Evolutionary conservation across 2,113 vertebrate species (phyloP), one percentile per base, ranked within the genome.

Genomic region (Clupea harengus): DNA sequence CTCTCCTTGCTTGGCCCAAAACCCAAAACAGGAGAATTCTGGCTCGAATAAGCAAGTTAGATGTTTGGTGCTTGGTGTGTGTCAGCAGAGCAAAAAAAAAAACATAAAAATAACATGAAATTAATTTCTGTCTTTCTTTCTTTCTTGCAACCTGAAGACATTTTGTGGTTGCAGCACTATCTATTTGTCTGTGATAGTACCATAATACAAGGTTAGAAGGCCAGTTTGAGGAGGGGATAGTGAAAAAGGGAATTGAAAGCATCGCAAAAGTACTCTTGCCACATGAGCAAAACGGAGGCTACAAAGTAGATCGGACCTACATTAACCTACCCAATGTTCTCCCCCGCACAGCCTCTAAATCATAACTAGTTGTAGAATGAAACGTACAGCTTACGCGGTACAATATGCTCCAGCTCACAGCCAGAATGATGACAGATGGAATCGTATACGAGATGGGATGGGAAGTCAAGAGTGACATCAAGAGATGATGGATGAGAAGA

Each of bases 401-500:
- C 81, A 28, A 82, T 60, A 25, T 85, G 80, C 20, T 46, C 50
- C 45, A 28, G 54, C 49, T 85, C 64, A 85, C 52, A 47, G 75
- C 13, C 50, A 32, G n/a, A 46, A 44, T 81, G 54, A 64, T 83
- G 84, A 85, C 45, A 46, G 45, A 82, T 67, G 52, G 81, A 82
- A 45, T 17, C 15, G 25, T 78, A 7, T 46, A 46, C 4, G 22
- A 45, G n/a, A 18, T 22, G 18, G 15, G 57, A 22, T 15, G 78
- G 11, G 54, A 32, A 10, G 44, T 11, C 15, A 82, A 85, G 15
- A 45, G 45, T 44, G 22, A 57, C 32, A n/a, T 9, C n/a, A 72
- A 67, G 25, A 39, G 39, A 28, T 49, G 44, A 60, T 85, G 52
- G 49, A 82, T 85, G 22, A 85, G 80, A 4, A 46, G 22, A 39